A percentile compares a stretch with the other conserved stretches of the same genome.
Evolutionary conservation across 2,888 invertebrate genomes (phyloP).

Genomic region (Noctuana brunneofusca): DNA sequence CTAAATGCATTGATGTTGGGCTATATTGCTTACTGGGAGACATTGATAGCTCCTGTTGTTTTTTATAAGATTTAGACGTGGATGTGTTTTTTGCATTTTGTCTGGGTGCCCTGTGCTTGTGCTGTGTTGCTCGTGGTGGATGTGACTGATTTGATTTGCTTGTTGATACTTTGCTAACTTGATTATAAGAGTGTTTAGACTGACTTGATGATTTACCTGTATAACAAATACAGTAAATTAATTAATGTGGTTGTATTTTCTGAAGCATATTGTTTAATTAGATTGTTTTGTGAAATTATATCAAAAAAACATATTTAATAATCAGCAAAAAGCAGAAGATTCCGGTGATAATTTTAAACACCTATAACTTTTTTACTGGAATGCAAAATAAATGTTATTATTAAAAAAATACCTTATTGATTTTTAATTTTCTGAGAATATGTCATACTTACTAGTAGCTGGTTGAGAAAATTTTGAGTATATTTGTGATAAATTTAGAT

Average conservation of each 20-base stretch:
- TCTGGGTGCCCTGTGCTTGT: slow-evolving; percentile 63
- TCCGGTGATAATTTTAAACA: too few relatives aligned
- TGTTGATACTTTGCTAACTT: slow-evolving; percentile 80
- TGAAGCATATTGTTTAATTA: too few relatives aligned
- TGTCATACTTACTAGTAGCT: slow-evolving; percentile 61
- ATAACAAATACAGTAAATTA: slow-evolving; percentile 31
- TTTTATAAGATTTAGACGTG: slow-evolving; percentile 59
- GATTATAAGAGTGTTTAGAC: slow-evolving; percentile 79
- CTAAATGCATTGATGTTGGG: slow-evolving; percentile 55
- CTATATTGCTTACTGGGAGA: slow-evolving; percentile 65
- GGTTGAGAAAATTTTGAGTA: slow-evolving; percentile 78
- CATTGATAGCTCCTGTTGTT: slow-evolving; percentile 53
- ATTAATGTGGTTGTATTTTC: neutral
- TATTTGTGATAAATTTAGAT: slow-evolving; percentile 75
- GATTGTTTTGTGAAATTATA: too few relatives aligned
- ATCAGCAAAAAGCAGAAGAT: too few relatives aligned
- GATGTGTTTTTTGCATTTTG: slow-evolving; percentile 38
- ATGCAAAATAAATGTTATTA: too few relatives aligned
- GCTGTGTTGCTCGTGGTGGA: slow-evolving; percentile 54
- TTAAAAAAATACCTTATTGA: neutral
- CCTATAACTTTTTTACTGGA: too few relatives aligned
- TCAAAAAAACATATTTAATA: too few relatives aligned
- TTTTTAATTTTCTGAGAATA: neutral
- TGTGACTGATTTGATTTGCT: slow-evolving; percentile 70
- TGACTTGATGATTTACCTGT: slow-evolving; percentile 77